These are phyloP conservation scores for Tauraco hartlaubi DNA, from an alignment of 2,797 vertebrate genomes.

Conservation along the genomic window DNA sequence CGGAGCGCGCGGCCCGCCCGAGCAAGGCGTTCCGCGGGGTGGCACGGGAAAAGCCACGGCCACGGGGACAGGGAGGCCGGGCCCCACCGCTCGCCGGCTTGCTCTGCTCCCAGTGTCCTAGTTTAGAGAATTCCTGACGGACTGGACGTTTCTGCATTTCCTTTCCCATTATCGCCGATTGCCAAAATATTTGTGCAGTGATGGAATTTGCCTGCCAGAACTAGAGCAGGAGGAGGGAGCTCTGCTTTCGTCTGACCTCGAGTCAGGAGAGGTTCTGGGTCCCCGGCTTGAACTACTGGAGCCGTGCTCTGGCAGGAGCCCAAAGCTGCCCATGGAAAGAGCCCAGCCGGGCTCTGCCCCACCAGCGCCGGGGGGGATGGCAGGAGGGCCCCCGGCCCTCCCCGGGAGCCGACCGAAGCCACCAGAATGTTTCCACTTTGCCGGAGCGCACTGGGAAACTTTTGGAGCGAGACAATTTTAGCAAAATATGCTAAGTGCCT, in stretches of 20 bases:
- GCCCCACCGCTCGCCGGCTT: not conserved
- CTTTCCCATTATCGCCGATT: constrained; percentile 52
- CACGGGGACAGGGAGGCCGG: rapidly evolving
- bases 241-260: constrained; percentile 37
- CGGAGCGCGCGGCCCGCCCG: not conserved
- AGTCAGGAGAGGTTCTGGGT: constrained; percentile 37
- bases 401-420: not conserved
- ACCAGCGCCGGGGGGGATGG: not conserved
- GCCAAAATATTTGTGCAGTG: constrained; percentile 70
- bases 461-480: constrained; percentile 6
- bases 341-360: not conserved
- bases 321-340: not conserved
- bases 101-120: not conserved
- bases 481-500: constrained; percentile 54
- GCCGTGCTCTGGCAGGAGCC: constrained; percentile 26
- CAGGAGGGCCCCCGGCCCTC: not conserved
- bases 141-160: constrained; percentile 31
- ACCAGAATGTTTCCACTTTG: constrained; percentile 36
- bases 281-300: not conserved
- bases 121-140: constrained; percentile 7
- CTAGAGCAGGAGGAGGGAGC: constrained; percentile 62
- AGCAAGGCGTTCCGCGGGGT: not conserved
- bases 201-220: constrained; percentile 71
- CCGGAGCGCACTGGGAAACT: constrained; percentile 10
- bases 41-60: not conserved